These are phyloP conservation scores for Acleris cristana DNA, from an alignment of 2,888 invertebrate species.

Conservation along the genomic window DNA sequence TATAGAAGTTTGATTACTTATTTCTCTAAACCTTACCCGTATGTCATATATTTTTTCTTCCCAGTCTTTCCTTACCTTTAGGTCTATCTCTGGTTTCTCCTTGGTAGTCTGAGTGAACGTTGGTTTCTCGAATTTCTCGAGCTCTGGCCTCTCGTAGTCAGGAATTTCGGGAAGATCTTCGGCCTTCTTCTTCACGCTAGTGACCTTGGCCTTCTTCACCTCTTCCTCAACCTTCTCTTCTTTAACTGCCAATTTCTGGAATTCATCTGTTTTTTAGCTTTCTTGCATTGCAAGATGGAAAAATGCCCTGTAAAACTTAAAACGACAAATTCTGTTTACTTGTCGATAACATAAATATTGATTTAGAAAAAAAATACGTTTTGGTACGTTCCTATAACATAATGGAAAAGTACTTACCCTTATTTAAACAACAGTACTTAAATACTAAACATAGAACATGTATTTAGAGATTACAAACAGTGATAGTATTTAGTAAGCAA, in stretches of 20 bases:
- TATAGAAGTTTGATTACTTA: no score
- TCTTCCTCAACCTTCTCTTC: constrained; percentile 76
- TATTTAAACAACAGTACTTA: not conserved
- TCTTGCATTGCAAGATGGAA: not conserved
- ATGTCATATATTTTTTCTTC: no score
- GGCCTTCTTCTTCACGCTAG: constrained; percentile 79
- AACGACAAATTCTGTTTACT: no score
- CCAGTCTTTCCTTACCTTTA: constrained; percentile 44
- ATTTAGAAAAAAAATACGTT: no score
- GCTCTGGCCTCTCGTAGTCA: constrained; percentile 90
- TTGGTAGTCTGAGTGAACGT: constrained; percentile 79
- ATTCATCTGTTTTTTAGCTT: constrained; percentile 39
- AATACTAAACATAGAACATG: constrained; percentile 19
- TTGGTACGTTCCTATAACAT: no score
- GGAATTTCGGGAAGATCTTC: constrained; percentile 86
- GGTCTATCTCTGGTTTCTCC: constrained; percentile 76
- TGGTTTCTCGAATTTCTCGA: constrained; percentile 87
- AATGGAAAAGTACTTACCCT: constrained; percentile 15
- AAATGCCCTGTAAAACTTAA: not conserved
- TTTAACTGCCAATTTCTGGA: constrained; percentile 77
- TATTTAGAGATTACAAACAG: constrained; percentile 8
- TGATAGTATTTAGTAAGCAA: constrained; percentile 50
- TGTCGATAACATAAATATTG: no score
- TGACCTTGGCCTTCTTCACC: constrained; percentile 76
- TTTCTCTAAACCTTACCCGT: no score